Percentiles rank a stretch among this genome's conserved stretches.
Conservation (phyloP, 2,888 invertebrate species). For the Argynnis bischoffii region DNA sequence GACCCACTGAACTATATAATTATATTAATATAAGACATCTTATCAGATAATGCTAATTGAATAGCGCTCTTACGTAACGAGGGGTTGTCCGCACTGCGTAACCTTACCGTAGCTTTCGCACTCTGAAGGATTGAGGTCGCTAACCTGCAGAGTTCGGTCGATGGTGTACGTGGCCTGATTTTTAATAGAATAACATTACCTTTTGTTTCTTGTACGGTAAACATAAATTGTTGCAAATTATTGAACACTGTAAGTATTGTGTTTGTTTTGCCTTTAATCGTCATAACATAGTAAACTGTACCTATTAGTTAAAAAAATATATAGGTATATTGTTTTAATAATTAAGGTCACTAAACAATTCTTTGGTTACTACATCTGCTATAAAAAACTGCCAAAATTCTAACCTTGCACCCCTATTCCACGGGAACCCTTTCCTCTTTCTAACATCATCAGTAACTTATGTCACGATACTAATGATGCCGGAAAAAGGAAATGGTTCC, state of each 20-base stretch:
- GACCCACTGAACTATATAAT: conserved; percentile 4
- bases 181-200: conserved; percentile 34
- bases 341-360: no score
- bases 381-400: no score
- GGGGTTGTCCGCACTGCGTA: conserved; percentile 29
- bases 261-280: no score
- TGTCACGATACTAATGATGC: no score
- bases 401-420: no score
- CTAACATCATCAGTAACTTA: no score
- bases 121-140: conserved; percentile 44
- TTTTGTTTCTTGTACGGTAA: conserved; percentile 21
- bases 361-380: no score
- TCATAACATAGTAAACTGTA: no score
- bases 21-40: not conserved
- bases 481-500: no score
- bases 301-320: no score
- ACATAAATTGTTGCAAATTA: conserved; percentile 10
- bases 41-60: not conserved
- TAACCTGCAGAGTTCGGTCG: conserved; percentile 44
- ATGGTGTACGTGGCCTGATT: conserved; percentile 42
- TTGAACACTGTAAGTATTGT: not conserved
- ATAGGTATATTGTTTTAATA: no score
- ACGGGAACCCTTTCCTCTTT: no score
- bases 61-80: conserved; percentile 31
- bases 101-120: conserved; percentile 35